Percentiles rank a stretch among this genome's conserved stretches.
phyloP scores from a whole-genome alignment of 2,888 invertebrate genomes.

The Drosophila maculinotata region DNA sequence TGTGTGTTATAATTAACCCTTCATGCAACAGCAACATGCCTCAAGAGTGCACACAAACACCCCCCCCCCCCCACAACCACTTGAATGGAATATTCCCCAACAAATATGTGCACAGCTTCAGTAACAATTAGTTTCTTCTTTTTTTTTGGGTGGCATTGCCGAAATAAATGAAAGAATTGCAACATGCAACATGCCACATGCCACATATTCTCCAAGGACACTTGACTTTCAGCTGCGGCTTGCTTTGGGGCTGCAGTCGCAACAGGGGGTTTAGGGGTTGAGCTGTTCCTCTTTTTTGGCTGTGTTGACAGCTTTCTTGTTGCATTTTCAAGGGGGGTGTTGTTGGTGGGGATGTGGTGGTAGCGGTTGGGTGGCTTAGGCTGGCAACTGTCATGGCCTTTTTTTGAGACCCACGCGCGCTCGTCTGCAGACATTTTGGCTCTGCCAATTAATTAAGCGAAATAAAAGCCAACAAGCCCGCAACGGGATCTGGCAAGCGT shows the following conservation, averaged over 20 bases:
- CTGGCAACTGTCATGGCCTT: slow-evolving; percentile 48
- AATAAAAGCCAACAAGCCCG: slow-evolving; percentile 75
- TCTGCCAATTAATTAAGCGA: slow-evolving; percentile 82
- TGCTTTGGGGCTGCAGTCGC: slow-evolving; percentile 44
- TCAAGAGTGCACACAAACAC: slow-evolving; percentile 57
- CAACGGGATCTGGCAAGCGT: slow-evolving; percentile 49
- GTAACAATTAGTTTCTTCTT: slow-evolving; percentile 67
- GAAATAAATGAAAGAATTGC: slow-evolving; percentile 77
- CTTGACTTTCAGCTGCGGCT: slow-evolving; percentile 74
- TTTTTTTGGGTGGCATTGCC: slow-evolving; percentile 50
- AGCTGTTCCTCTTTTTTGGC: slow-evolving; percentile 24
- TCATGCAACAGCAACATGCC: slow-evolving; percentile 59
- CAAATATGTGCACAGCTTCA: slow-evolving; percentile 24
- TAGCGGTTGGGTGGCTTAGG: neutral
- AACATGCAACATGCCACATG: slow-evolving; percentile 60
- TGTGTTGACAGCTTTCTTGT: slow-evolving; percentile 74
- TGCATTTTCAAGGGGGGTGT: slow-evolving; percentile 35
- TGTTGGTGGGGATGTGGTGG: neutral
- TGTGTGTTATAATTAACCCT: slow-evolving; percentile 72
- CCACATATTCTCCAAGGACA: slow-evolving; percentile 81
- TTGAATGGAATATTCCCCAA: slow-evolving; percentile 29
- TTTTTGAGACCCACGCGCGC: slow-evolving; percentile 23
- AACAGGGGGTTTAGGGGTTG: slow-evolving; percentile 8
- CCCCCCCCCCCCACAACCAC: slow-evolving; percentile 5
- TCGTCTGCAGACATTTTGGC: slow-evolving; percentile 61